Conservation (phyloP, 2,888 invertebrate genomes). For the Aspidiotus destructor region DNA sequence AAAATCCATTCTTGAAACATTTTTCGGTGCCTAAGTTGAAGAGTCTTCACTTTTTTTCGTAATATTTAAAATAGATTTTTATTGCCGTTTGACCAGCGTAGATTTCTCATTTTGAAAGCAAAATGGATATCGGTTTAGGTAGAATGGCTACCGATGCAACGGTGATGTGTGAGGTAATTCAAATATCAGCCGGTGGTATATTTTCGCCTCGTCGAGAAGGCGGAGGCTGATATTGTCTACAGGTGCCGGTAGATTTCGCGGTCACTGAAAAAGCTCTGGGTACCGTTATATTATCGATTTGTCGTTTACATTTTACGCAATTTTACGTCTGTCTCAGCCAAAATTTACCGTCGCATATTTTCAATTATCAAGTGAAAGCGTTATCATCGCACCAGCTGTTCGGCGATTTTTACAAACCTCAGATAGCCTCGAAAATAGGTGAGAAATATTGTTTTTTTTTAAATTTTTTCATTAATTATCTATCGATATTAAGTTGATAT, state of each 20-base stretch:
- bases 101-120: too few species aligned
- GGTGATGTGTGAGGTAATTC: too few species aligned
- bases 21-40: too few species aligned
- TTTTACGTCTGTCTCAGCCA: not conserved
- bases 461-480: not conserved
- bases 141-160: too few species aligned
- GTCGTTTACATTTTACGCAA: not conserved
- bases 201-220: not conserved
- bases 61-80: too few species aligned
- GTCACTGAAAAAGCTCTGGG: not conserved
- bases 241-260: not conserved
- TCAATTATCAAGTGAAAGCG: not conserved
- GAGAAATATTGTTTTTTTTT: not conserved
- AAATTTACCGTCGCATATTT: not conserved
- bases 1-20: too few species aligned
- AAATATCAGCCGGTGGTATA: too few species aligned
- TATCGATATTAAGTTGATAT: too few species aligned
- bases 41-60: too few species aligned
- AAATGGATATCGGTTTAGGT: too few species aligned
- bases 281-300: not conserved
- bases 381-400: not conserved
- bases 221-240: conserved; percentile 1
- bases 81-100: too few species aligned
- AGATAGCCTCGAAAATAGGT: not conserved
- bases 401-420: not conserved